Evolutionary conservation across 1,140 invertebrate species (phyloP), one percentile per base, ranked within the genome.

Genomic region (Atopsyche davidsoni): DNA sequence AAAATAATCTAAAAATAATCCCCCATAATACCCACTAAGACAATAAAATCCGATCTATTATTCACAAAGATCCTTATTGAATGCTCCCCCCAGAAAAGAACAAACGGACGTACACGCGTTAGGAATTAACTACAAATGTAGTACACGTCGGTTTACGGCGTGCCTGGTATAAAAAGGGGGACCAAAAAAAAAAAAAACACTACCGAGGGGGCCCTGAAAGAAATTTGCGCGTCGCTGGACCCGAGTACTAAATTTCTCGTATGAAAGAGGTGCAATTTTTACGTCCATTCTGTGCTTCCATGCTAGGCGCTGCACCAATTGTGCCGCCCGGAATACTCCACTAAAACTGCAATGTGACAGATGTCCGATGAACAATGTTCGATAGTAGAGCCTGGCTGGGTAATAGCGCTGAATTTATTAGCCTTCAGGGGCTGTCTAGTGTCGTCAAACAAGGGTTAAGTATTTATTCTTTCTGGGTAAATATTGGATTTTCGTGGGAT

Each of bases 101-200:
- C 25, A 4, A 14, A 16, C 47, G 25, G 24, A 22, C 18, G 34
- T 22, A 40, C 54, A 57, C 55, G 55, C 50, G 49, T 28, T 14
- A 28, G 50, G 55, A 57, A 57, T 57, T 57, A 57, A 36, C 11
- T 45, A 57, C 38, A 51, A 51, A 52, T 44, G 42, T 32, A 51
- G 43, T 48, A 47, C 45, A 45, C 34, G 50, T 31, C 24, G 52
- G 41, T 46, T 49, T 47, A 47, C 49, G 23, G 22, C 23, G 16
- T 31, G 31, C 34, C 3, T 46, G 23, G 14, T 31, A 44, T 44
- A 38, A 16, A 7, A 28, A 7, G n/a, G 25, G 25, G n/a, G n/a
- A 7, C n/a, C 25, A 28, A 28, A 7, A 28, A 28, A 28, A 28
- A 28, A 28, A 9, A 7, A 13, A n/a, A n/a, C n/a, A n/a, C n/a